Evolutionary conservation across 1,140 invertebrate species (phyloP), one percentile per base, ranked within the genome.

Genomic region (Rhizoglyphus robini): DNA sequence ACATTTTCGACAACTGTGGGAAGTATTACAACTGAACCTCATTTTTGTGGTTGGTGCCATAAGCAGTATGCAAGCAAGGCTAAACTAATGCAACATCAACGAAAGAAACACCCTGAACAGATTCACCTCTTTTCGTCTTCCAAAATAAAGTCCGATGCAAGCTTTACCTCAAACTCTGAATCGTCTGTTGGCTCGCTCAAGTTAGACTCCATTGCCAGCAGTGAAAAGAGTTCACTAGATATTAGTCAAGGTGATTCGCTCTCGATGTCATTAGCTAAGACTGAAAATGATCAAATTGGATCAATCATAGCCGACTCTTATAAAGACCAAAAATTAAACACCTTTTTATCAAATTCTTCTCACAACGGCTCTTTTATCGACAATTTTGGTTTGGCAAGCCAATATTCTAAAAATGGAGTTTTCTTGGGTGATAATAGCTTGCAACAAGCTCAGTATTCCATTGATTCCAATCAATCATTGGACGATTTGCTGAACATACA

Each of bases 31-130:
- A 86, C 84, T 5, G 81, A 80, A 67, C 86, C 86, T 0, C 86
- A 88, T 71, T 77, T 80, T 46, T 91, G 88, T 73, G 79, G 82
- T 60, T 88, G 84, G 82, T 91, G 88, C 74, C 85, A 88, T 73
- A 87, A 87, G 72, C 87, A 90, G 71, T 90, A 90, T 74, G 86
- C 87, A 1, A 83, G 84, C 67, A 86, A 87, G 73, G 86, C 86
- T 1, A 89, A 90, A 73, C 76, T 90, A 3, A 75, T 88, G 67
- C 85, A 88, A 72, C 88, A 90, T 76, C 84, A 88, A 72, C 79
- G 87, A 1, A 87, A 87, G 68, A 84, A 86, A 57, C 88, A 90
- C 73, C 73, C 81, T 13, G 76, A 80, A 41, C 62, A 79, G 29
- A 74, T 78, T 27, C 32, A 49, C 61, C 63, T 46, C 63, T 67